Evolutionary conservation across 1,140 invertebrate species (phyloP), one percentile per base, ranked within the genome.

Genomic region (Brachionus plicatilis): DNA sequence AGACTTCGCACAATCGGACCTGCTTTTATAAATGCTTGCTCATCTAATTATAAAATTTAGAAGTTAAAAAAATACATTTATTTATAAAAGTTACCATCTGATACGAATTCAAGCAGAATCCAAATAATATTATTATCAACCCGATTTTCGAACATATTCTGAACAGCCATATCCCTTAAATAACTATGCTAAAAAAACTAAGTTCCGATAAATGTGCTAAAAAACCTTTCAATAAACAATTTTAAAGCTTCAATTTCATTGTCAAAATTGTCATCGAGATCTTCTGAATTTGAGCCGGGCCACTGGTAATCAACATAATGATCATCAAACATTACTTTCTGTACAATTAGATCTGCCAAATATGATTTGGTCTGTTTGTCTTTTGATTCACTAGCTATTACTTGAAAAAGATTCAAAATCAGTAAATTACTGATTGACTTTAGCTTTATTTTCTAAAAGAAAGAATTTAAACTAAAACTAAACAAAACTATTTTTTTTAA

Each of bases 201-300:
- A 37, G 33, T 37, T 37, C 33, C 6, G 6, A 37, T 72, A 3
- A 66, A 66, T 66, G 1, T 27, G 11, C 29, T 37, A n/a, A 33
- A 33, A 76, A 45, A 76, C 72, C 72, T 60, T 82, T 82, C 79
- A 45, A 82, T 82, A n/a, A 29, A 82, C 9, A 60, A 17, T 37
- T 68, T 60, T 0, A 82, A 1, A n/a, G 79, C 79, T 60, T 82
- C 79, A 2, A 82, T 43, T 82, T 82, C 79, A 47, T 60, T 82
- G 7, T 82, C 79, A 47, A 82, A 82, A 47, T 82, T 82, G 27
- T 82, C 79, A 65, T 65, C 65, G 11, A 82, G 43, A 8, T 82
- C 79, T 41, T 65, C 53, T 12, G 50, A 65, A 27, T 12, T 65
- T 45, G 79, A 60, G 4, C 65, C 53, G 3, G 79, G 79, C 79